phyloP scores from a whole-genome alignment of 2,113 vertebrate genomes.

The Athene cunicularia region DNA sequence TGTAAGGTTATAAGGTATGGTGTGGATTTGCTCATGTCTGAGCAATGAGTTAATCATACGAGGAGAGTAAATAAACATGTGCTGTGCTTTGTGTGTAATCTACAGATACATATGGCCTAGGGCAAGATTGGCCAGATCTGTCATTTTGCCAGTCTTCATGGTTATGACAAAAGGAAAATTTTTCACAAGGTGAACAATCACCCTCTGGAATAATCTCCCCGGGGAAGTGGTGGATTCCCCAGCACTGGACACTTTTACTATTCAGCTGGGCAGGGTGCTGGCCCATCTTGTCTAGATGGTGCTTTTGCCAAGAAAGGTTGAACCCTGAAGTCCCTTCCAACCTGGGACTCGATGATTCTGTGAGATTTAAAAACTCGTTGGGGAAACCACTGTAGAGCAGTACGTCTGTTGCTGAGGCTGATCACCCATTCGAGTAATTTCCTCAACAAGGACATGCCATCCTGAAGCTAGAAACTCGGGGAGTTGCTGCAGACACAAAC shows the following conservation, averaged over 20 bases:
- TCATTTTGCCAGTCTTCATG: neutral
- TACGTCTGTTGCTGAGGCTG: neutral
- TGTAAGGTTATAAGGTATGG: neutral
- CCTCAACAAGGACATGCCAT: neutral
- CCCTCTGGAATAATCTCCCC: no score
- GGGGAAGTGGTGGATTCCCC: no score
- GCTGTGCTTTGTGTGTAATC: neutral
- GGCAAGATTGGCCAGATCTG: neutral
- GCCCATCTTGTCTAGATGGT: no score
- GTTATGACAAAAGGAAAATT: neutral
- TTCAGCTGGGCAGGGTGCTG: no score
- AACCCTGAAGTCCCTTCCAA: no score
- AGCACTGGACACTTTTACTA: no score
- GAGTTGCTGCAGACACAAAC: neutral
- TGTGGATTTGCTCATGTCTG: neutral
- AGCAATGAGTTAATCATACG: neutral
- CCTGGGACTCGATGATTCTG: no score
- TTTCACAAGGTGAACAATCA: no score
- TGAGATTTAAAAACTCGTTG: neutral
- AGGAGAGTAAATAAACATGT: neutral
- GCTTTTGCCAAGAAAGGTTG: no score
- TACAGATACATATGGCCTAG: neutral
- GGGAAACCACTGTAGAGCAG: neutral
- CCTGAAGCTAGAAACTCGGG: neutral
- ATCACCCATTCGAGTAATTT: neutral